These are phyloP conservation scores for Myiozetetes cayanensis DNA, from an alignment of 2,113 vertebrate genomes.

Conservation along the genomic window DNA sequence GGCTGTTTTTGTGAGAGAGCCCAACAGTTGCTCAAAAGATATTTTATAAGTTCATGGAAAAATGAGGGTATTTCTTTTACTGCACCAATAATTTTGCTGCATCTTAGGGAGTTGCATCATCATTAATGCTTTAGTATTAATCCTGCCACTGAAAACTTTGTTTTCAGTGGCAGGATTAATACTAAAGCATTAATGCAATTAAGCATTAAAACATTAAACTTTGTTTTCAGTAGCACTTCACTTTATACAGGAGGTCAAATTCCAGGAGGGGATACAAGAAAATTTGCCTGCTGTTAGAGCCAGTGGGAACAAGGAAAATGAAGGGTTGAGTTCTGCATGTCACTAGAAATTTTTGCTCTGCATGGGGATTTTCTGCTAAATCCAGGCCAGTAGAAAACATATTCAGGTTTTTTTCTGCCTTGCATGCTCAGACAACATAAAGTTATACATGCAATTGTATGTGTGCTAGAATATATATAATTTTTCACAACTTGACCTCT, in stretches of 20 bases:
- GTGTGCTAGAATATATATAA: not conserved
- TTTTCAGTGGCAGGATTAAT: no score
- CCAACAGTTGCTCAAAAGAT: not conserved
- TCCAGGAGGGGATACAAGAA: not conserved
- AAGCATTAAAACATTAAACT: no score
- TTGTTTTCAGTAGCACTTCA: not conserved
- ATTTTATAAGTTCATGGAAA: not conserved
- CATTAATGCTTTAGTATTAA: not conserved
- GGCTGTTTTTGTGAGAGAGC: not conserved
- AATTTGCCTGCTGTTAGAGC: not conserved
- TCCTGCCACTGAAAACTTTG: not conserved
- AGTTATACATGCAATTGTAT: not conserved
- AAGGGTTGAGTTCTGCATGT: not conserved
- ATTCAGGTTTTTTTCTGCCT: not conserved
- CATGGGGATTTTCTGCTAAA: not conserved
- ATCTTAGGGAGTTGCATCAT: not conserved
- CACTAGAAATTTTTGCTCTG: not conserved
- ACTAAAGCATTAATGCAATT: no score
- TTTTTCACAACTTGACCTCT: not conserved
- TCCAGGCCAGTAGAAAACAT: not conserved
- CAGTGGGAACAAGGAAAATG: not conserved
- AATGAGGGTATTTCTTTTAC: not conserved
- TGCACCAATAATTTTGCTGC: not conserved
- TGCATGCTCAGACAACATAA: not conserved
- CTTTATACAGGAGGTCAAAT: fast-evolving